Evolutionary conservation across 1,140 invertebrate species (phyloP).

Genomic region (Lepidurus packardi): DNA sequence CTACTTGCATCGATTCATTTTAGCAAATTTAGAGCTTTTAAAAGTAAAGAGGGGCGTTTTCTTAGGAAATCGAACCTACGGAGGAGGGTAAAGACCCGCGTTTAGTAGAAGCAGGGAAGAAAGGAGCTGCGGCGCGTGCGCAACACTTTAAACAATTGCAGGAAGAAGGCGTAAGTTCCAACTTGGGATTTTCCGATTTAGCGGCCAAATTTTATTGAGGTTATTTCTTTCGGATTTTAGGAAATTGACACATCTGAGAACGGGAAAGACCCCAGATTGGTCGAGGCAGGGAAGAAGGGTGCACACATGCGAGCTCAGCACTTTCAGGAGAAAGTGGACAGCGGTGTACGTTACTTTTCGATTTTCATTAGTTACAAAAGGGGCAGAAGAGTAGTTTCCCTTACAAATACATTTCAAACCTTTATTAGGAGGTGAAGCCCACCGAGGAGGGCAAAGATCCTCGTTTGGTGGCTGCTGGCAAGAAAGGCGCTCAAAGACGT

Average conservation of each 20-base stretch:
- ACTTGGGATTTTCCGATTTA: not conserved
- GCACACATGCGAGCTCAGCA: conserved; percentile 26
- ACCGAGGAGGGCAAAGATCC: conserved; percentile 30
- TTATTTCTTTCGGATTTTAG: not conserved
- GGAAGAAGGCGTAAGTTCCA: conserved; percentile 24
- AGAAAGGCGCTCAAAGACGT: conserved; percentile 28
- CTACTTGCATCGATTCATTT: not conserved
- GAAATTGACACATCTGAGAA: conserved; percentile 25
- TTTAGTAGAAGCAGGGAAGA: conserved; percentile 32
- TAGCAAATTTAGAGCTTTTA: not conserved
- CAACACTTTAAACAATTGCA: conserved; percentile 30
- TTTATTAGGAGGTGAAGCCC: not conserved
- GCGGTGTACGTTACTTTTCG: not conserved
- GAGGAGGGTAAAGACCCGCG: conserved; percentile 32
- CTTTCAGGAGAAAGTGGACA: conserved; percentile 23
- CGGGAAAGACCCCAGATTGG: conserved; percentile 27
- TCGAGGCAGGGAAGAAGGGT: conserved; percentile 28
- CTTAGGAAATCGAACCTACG: conserved; percentile 25
- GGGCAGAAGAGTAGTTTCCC: not conserved
- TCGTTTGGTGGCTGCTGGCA: conserved; percentile 29
- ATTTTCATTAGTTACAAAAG: not conserved
- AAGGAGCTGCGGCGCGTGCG: conserved; percentile 23
- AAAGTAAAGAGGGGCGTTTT: not conserved
- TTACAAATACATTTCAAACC: not conserved
- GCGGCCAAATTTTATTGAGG: not conserved